Conservation (phyloP, 1,140 invertebrate species). For the Scylla paramamosain region DNA sequence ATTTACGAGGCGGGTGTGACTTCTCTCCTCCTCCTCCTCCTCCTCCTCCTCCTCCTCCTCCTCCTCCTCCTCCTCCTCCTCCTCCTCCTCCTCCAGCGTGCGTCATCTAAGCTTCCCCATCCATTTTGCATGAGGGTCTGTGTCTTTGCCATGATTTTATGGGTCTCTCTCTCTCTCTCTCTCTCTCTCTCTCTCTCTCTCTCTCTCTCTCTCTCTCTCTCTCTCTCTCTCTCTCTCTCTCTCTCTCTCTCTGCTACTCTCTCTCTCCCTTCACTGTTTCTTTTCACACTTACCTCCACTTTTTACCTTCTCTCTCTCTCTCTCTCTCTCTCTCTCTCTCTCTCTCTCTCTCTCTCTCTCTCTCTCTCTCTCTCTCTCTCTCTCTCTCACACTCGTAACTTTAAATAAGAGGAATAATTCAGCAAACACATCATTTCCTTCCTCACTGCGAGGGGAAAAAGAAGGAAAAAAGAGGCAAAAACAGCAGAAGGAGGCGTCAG, state of each 20-base stretch:
- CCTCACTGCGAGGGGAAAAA: not conserved
- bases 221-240: constrained; percentile 3
- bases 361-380: constrained; percentile 20
- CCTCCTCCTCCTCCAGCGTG: not conserved
- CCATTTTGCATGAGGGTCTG: not conserved
- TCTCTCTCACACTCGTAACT: not conserved
- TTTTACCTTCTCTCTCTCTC: not conserved
- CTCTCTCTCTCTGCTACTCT: not conserved
- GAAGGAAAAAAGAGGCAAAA: not conserved
- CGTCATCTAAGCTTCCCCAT: not conserved
- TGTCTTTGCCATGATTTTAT: not conserved
- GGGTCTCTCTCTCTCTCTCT: not conserved
- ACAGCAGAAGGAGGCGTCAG: not conserved
- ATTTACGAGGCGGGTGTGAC: not conserved
- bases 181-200: constrained; percentile 20
- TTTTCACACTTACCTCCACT: too few relatives aligned
- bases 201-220: not conserved
- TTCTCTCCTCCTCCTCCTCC: not conserved
- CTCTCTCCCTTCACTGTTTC: not conserved
- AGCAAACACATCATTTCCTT: constrained; percentile 16
- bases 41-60: not conserved
- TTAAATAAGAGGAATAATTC: constrained; percentile 7
- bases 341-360: constrained; percentile 7
- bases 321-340: constrained; percentile 1
- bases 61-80: not conserved